Base-by-base conservation (phyloP, 2,888 invertebrate genomes). In the Hymenopus coronatus region DNA sequence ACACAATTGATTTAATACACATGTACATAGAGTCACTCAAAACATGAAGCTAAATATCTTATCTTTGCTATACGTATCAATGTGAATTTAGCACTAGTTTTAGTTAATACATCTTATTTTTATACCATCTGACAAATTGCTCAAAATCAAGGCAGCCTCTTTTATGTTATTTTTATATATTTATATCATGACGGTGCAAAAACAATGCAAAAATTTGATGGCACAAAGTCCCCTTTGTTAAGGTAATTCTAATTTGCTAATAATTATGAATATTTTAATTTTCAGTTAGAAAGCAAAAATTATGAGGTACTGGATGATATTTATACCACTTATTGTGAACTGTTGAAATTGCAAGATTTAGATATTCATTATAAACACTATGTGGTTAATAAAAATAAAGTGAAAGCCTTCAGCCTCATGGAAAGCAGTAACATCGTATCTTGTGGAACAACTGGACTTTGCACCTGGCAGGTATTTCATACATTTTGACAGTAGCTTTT, bases 361-460 rank as follows among this genome's bases (percentile, higher is more conserved):
- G 54, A 25, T 20, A 20, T 70, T 70, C 20, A 20, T 3, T 70
- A 70, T 25, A 70, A 25, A 25, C 54, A 92, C 93, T 94, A 90
- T 91, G 91, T 88, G 90, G 92, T 88, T 90, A 92, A 88, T 90
- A 92, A 40, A 90, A 92, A 83, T 92, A 93, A 27, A 92, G 54
- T 12, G 81, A 92, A 15, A 95, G 94, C 91, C 94, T 94, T 92
- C 92, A 96, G 95, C 25, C 93, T 97, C 88, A 95, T 95, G 91
- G 97, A 97, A 93, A 96, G 96, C 89, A 95, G 94, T 89, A 96
- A 95, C 92, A 95, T 97, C 92, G 96, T 97, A 91, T 95, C 96
- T 0, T 94, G 96, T 92, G 97, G 97, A 46, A 97, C 97, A 28
- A 97, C 97, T 27, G 97, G 97, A 40, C 93, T 97, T 91, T 95